Conservation (phyloP, 2,888 invertebrate genomes). For the Bombylius major region DNA sequence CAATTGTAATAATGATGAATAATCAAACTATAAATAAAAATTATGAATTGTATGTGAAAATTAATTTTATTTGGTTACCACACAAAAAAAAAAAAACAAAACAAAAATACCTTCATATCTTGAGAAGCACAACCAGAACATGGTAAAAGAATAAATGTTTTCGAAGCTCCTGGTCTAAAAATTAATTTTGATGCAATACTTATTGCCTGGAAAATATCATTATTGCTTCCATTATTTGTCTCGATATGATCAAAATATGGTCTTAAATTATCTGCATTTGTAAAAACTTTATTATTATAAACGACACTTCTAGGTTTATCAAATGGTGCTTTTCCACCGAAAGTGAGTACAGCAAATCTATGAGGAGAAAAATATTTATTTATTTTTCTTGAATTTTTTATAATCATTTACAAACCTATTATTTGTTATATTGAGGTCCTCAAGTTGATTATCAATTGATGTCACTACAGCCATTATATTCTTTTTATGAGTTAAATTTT, state of each 20-base stretch:
- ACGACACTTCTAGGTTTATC: constrained; percentile 60
- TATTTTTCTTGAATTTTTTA: neutral
- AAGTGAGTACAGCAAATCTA: constrained; percentile 71
- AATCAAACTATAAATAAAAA: constrained; percentile 50
- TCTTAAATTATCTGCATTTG: constrained; percentile 43
- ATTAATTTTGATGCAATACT: constrained; percentile 58
- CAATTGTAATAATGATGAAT: constrained; percentile 68
- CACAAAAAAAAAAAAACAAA: neutral
- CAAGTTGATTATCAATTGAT: constrained; percentile 55
- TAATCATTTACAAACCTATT: constrained; percentile 44
- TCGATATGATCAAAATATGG: constrained; percentile 57
- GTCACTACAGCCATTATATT: constrained; percentile 57
- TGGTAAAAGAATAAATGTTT: constrained; percentile 67
- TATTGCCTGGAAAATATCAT: constrained; percentile 65
- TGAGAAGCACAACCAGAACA: constrained; percentile 61
- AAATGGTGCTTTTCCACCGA: constrained; percentile 67
- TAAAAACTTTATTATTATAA: constrained; percentile 56
- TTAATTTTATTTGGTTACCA: neutral
- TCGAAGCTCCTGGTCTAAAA: constrained; percentile 72
- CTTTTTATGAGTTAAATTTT: constrained; percentile 48
- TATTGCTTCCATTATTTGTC: constrained; percentile 43
- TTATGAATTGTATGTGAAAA: neutral
- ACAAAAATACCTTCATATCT: constrained; percentile 48
- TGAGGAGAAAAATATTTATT: constrained; percentile 12
- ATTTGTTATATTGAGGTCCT: constrained; percentile 46